Percentiles rank a stretch among this genome's conserved stretches.
Conservation (phyloP, 2,888 invertebrate genomes). For the Dyspetes luteomarginatus region DNA sequence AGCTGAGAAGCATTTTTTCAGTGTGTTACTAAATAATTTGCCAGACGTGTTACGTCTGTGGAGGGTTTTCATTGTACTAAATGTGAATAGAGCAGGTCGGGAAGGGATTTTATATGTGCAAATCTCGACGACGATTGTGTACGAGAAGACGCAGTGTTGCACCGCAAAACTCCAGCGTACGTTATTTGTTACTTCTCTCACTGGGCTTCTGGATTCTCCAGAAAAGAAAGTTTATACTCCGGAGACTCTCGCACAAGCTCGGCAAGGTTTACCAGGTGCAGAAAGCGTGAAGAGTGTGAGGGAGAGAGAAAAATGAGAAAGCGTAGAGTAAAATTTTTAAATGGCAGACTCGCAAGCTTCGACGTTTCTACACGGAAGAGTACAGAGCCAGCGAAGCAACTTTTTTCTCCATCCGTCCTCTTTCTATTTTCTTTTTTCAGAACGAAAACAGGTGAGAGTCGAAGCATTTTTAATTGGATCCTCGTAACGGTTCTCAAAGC, state of each 20-base stretch:
- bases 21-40: no score
- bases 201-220: slow-evolving; percentile 4
- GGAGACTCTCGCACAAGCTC: slow-evolving; percentile 10
- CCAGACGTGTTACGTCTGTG: no score
- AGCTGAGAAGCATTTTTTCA: no score
- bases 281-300: neutral
- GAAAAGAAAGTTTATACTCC: slow-evolving; percentile 49
- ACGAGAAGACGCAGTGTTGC: neutral
- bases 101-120: neutral
- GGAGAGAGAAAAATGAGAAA: neutral
- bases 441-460: slow-evolving; percentile 18
- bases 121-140: slow-evolving; percentile 22
- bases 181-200: neutral
- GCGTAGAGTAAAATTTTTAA: slow-evolving; percentile 43
- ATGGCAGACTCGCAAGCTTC: slow-evolving; percentile 15
- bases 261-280: slow-evolving; percentile 23
- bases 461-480: slow-evolving; percentile 68
- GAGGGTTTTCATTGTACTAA: no score
- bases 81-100: neutral
- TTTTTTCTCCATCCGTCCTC: neutral
- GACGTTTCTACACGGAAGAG: slow-evolving; percentile 10
- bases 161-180: neutral
- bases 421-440: neutral
- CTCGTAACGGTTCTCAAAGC: slow-evolving; percentile 54
- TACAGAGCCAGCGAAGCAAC: slow-evolving; percentile 5